Base-by-base conservation (phyloP, 1,140 invertebrate genomes). In the Dendroctonus valens region DNA sequence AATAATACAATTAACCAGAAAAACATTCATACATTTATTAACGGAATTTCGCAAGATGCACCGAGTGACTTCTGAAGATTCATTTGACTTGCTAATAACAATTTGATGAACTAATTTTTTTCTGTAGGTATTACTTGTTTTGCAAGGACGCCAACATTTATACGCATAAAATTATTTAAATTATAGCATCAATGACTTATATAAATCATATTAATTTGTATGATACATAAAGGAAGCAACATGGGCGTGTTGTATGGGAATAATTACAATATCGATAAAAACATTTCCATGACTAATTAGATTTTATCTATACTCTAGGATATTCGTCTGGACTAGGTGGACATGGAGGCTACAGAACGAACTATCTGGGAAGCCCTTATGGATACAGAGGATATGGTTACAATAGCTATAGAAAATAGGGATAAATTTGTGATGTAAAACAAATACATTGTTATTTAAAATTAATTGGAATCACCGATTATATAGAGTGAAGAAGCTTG, bases 341-440 rank as follows among this genome's bases (percentile, higher is more conserved):
- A n/a, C 48, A 54, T 37, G 58, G 58, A 42, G 65, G 65, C 53
- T 61, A 60, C 46, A 55, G 65, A 60, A 67, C 65, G 38, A 67
- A 67, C 37, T 54, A 51, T 26, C 42, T 67, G 37, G 65, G 65
- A 60, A 53, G 26, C 14, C 65, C 65, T 11, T 57, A 67, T 38
- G 65, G 65, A 46, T 67, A 67, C 42, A 42, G 65, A 50, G 65
- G 65, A 6, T 67, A 67, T 42, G 65, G 65, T n/a, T 67, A 67
- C 15, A 54, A 58, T 4, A 49, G 37, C n/a, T 67, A 67, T 46
- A 54, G 55, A 52, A 65, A 65, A 50, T 65, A 57, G 46, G n/a
- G 49, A n/a, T 15, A 59, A 59, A 48, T 37, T 59, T 59, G 5
- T 26, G 12, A 5, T 49, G 5, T 39, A 55, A 15, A 40, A 39